A percentile compares a stretch with the other conserved stretches of the same genome.
Conservation (phyloP, 35 echinoderm and acorn worm genomes). For the Chiridota heheva region DNA sequence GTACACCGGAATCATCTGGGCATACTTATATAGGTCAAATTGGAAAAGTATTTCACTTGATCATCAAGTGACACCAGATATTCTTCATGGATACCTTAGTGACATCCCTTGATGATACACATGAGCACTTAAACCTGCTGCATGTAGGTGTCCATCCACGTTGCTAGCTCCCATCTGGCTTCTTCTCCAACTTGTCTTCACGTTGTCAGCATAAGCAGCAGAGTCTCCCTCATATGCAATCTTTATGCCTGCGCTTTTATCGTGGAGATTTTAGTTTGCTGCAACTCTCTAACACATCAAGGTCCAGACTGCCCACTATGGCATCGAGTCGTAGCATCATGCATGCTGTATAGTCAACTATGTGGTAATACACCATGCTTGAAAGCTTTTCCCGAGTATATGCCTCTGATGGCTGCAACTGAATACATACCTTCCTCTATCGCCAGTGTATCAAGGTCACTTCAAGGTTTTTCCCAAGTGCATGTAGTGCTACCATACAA, state of each 20-base stretch:
- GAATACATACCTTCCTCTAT: constrained; percentile 13
- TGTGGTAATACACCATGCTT: constrained; percentile 19
- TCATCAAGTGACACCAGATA: constrained; percentile 16
- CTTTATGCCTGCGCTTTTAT: not conserved
- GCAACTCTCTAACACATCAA: not conserved
- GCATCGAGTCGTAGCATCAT: constrained; percentile 6
- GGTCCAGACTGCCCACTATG: not conserved
- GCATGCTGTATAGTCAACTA: constrained; percentile 21
- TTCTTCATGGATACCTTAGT: not conserved
- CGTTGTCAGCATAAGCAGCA: not conserved
- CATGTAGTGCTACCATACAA: constrained; percentile 29
- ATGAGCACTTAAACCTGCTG: constrained; percentile 25
- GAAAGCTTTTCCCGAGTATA: constrained; percentile 40
- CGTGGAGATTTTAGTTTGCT: not conserved
- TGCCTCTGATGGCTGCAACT: constrained; percentile 10
- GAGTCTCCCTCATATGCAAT: not conserved
- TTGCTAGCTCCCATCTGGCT: constrained; percentile 3
- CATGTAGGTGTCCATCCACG: constrained; percentile 22
- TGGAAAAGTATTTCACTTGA: constrained; percentile 46
- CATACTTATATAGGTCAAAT: constrained; percentile 66
- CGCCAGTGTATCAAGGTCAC: not conserved
- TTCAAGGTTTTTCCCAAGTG: constrained; percentile 17
- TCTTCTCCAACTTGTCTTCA: constrained; percentile 18
- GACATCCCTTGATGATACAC: constrained; percentile 16
- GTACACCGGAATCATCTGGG: constrained; percentile 47